Conservation (phyloP, 2,113 vertebrate genomes). For the Hemiscyllium ocellatum region DNA sequence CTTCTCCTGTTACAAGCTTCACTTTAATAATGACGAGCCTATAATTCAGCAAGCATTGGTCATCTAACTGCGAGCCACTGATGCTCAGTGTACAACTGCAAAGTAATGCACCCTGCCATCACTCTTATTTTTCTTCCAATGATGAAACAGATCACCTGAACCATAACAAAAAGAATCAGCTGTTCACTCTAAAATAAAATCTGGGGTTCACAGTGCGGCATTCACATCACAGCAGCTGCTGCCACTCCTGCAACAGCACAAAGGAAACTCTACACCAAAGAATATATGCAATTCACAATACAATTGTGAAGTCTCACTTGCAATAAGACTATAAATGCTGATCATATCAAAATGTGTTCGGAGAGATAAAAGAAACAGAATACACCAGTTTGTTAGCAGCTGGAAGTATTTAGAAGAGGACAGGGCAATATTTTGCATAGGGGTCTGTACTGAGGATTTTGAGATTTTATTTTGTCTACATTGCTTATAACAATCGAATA, state of each 20-base stretch:
- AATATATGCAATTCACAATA: neutral
- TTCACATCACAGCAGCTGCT: neutral
- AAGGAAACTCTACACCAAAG: neutral
- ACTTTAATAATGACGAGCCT: neutral
- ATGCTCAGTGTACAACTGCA: neutral
- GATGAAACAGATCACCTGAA: neutral
- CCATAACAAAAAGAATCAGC: neutral
- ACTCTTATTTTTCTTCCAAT: neutral
- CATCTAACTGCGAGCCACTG: neutral
- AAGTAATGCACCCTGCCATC: neutral
- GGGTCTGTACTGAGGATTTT: neutral
- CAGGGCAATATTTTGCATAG: neutral
- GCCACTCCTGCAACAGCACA: neutral
- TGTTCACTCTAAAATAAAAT: neutral
- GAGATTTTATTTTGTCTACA: neutral
- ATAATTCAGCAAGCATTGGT: neutral
- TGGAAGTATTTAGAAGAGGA: neutral
- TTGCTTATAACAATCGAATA: neutral
- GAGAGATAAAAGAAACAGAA: neutral
- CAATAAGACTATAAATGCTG: neutral
- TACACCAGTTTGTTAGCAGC: neutral
- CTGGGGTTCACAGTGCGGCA: neutral
- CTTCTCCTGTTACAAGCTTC: neutral
- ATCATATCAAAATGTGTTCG: neutral
- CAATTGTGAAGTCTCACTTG: neutral